Conservation (phyloP, 2,113 vertebrate genomes). For the Pterocles burchelli region DNA sequence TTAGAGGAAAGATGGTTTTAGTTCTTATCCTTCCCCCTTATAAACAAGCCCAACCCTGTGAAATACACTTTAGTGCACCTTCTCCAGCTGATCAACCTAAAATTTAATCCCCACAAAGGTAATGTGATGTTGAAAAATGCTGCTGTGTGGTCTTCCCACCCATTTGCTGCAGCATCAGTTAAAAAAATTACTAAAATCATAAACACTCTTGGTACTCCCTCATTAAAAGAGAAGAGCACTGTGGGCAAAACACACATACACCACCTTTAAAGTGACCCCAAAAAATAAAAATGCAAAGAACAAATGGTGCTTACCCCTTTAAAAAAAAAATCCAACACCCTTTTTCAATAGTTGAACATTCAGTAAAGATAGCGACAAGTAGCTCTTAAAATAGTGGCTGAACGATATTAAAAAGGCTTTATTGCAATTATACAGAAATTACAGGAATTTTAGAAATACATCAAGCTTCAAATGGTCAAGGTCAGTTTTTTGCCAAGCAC, state of each 20-base stretch:
- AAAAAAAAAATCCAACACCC: not conserved
- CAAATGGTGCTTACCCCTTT: not conserved
- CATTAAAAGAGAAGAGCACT: not conserved
- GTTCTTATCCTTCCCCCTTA: not conserved
- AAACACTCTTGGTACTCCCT: not conserved
- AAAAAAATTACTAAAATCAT: too few species aligned
- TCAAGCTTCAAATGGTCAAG: not conserved
- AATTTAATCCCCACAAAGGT: not conserved
- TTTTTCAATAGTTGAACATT: not conserved
- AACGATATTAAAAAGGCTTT: constrained; percentile 35
- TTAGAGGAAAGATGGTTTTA: accelerated
- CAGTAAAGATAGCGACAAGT: not conserved
- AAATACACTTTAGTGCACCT: not conserved
- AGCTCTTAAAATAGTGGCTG: not conserved
- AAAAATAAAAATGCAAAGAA: not conserved
- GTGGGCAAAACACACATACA: not conserved
- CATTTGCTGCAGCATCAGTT: not conserved
- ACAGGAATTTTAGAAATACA: constrained; percentile 25
- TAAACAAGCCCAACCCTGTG: not conserved
- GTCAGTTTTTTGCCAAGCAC: not conserved
- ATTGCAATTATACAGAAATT: constrained; percentile 41
- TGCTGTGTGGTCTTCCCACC: too few species aligned
- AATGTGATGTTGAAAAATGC: not conserved
- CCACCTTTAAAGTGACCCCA: not conserved
- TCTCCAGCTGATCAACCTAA: not conserved